Evolutionary conservation across 1,140 invertebrate genomes (phyloP), one percentile per base, ranked within the genome.

Genomic region (Brachionus angularis): DNA sequence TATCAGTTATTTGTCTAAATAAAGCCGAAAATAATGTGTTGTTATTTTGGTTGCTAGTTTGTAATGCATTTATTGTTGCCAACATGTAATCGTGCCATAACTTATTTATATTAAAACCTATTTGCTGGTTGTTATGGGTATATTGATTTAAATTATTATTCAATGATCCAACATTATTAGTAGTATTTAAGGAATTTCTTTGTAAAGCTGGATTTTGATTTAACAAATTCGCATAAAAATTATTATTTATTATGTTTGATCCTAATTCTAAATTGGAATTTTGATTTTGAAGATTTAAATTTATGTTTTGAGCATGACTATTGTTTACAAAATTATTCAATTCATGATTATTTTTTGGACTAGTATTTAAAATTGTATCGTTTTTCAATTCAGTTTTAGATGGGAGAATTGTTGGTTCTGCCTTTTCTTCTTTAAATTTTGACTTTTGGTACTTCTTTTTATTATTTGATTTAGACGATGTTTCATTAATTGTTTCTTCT

Each of bases 41-140:
- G 8, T 18, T 10, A 42, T 7, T 16, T 10, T 29, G 27, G 23
- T 10, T 39, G n/a, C 39, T 36, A 5, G 21, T 21, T 39, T 58
- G 53, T 36, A 58, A 39, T 23, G 18, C 23, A 12, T 39, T 58
- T 34, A 58, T 58, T 18, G 36, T 18, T 39, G 33, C 16, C 5
- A 58, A 27, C 23, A 58, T 29, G 27, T 58, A 58, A 23, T 58
- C 53, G 33, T 58, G 34, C 53, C 53, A 58, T 23, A 58, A 3
- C 25, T 58, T 58, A 23, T 33, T 58, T 58, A 39, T 31, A 42
- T 58, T 58, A 0, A 39, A 23, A 29, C 14, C 16, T 34, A 55
- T 55, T 55, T 18, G 29, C 12, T 33, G 10, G 8, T 8, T 42
- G 10, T 42, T 7, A 8, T 42, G 3, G 14, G 10, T 8, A 14